phyloP scores from a whole-genome alignment of 37 sponge, comb jelly and placozoan genomes.

The Diacarnus erythraeanus region DNA sequence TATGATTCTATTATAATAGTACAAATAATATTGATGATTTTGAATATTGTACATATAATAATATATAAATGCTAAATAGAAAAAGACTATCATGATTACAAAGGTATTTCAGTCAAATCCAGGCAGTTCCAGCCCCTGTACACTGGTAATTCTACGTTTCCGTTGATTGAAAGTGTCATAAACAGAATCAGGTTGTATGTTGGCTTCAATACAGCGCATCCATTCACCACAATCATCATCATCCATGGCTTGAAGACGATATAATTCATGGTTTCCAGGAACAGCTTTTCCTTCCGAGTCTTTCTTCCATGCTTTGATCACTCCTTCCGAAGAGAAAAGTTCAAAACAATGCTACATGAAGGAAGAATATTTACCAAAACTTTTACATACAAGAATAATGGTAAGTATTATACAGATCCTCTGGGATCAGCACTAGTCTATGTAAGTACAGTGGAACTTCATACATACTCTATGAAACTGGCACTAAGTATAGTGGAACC shows the following conservation, averaged over 20 bases:
- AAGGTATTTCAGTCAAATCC: slow-evolving; percentile 41
- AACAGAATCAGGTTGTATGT: slow-evolving; percentile 34
- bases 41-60: neutral
- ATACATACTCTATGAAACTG: too few relatives aligned
- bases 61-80: neutral
- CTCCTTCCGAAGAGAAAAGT: slow-evolving; percentile 75
- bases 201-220: slow-evolving; percentile 44
- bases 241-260: slow-evolving; percentile 40
- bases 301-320: slow-evolving; percentile 98
- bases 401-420: too few relatives aligned
- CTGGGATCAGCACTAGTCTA: too few relatives aligned
- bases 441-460: too few relatives aligned
- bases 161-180: slow-evolving; percentile 51
- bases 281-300: slow-evolving; percentile 92
- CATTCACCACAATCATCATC: slow-evolving; percentile 53
- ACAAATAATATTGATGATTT: neutral
- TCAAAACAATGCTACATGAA: slow-evolving; percentile 78
- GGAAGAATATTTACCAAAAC: too few relatives aligned
- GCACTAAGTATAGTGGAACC: too few relatives aligned
- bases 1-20: too few relatives aligned
- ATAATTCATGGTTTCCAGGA: slow-evolving; percentile 69
- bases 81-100: neutral
- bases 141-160: slow-evolving; percentile 48
- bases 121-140: slow-evolving; percentile 58
- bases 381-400: too few relatives aligned